Conservation (phyloP, 2,797 vertebrate species). For the Notoglanidium macrostoma region DNA sequence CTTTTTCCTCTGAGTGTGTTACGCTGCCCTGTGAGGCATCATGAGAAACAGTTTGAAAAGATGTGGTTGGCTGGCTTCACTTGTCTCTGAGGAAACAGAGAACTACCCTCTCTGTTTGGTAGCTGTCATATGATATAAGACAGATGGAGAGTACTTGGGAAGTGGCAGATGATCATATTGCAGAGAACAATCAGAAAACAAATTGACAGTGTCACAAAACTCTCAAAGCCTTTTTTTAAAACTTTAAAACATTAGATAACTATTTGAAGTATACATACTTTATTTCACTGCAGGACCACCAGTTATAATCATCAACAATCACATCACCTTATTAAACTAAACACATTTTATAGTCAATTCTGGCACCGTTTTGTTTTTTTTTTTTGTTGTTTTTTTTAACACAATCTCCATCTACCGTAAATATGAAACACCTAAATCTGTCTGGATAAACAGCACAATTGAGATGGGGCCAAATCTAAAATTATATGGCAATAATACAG, state of each 20-base stretch:
- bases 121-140: neutral
- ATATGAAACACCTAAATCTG: constrained; percentile 69
- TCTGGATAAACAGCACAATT: constrained; percentile 72
- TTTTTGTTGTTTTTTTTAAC: constrained; percentile 31
- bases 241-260: neutral
- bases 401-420: constrained; percentile 35
- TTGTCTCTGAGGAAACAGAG: neutral
- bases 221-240: neutral
- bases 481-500: constrained; percentile 84
- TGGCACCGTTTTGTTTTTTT: too few relatives aligned
- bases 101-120: neutral
- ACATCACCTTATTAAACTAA: constrained; percentile 17
- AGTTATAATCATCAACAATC: neutral
- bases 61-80: neutral
- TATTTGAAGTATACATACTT: neutral
- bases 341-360: constrained; percentile 9
- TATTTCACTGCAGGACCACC: neutral
- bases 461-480: constrained; percentile 76
- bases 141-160: neutral
- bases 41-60: neutral
- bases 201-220: neutral
- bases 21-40: neutral
- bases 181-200: neutral
- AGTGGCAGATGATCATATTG: constrained; percentile 8
- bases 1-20: neutral